These are phyloP conservation scores for Thysanoteuthis rhombus DNA, from an alignment of 2,888 invertebrate species.

Conservation along the genomic window DNA sequence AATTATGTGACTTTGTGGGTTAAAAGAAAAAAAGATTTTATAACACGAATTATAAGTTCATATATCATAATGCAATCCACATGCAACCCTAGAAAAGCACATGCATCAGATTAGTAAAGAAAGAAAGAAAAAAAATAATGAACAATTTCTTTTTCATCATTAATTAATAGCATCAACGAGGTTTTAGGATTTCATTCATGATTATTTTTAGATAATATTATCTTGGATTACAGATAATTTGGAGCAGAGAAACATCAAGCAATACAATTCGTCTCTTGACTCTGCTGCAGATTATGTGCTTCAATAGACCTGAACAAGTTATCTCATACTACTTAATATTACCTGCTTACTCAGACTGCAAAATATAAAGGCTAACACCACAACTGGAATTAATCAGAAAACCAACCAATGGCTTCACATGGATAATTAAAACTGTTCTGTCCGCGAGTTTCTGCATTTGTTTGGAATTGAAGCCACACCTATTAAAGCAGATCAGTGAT, in stretches of 20 bases:
- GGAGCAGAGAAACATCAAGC: neutral
- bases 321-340: neutral
- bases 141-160: too few species aligned
- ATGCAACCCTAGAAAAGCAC: neutral
- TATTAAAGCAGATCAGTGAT: too few species aligned
- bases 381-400: neutral
- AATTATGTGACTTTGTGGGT: too few species aligned
- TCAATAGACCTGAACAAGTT: neutral
- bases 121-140: neutral
- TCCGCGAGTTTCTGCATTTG: too few species aligned
- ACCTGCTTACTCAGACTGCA: too few species aligned
- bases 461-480: too few species aligned
- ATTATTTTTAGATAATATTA: neutral
- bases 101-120: neutral
- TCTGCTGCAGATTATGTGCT: neutral
- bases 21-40: neutral
- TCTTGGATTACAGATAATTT: too few species aligned
- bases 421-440: neutral
- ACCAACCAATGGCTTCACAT: neutral
- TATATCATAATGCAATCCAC: neutral
- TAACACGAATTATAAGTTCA: neutral
- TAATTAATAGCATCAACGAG: neutral
- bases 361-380: too few species aligned
- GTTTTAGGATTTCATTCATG: neutral
- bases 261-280: neutral